Evolutionary conservation across 1,140 invertebrate genomes (phyloP).

Genomic region (Micrasema longulum): DNA sequence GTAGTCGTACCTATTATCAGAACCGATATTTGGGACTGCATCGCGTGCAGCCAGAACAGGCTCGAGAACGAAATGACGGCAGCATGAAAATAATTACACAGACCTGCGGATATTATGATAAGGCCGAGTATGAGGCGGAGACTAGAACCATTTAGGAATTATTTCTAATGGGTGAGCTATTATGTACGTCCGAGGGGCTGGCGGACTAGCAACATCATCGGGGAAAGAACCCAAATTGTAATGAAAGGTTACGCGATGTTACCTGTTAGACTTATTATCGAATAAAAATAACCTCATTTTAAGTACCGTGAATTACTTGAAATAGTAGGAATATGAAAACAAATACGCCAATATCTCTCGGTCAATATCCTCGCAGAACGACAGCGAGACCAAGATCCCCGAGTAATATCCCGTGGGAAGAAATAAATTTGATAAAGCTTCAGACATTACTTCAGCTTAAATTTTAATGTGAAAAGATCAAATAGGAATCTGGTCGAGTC

Average conservation of each 20-base stretch:
- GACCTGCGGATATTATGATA: conserved; percentile 44
- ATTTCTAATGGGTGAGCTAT: conserved; percentile 44
- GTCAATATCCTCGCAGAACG: not conserved
- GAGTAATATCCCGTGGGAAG: not conserved
- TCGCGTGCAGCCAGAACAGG: conserved; percentile 30
- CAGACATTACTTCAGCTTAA: conserved; percentile 17
- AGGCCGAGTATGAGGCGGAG: conserved; percentile 27
- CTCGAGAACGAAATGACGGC: conserved; percentile 26
- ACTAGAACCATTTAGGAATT: conserved; percentile 43
- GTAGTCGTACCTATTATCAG: too few relatives aligned
- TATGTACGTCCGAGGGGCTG: conserved; percentile 36
- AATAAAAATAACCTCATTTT: too few relatives aligned
- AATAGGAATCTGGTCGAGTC: not conserved
- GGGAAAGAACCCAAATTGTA: not conserved
- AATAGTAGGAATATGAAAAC: not conserved
- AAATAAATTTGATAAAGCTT: conserved; percentile 16
- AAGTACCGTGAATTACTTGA: too few relatives aligned
- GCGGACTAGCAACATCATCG: conserved; percentile 32
- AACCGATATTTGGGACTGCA: conserved; percentile 1
- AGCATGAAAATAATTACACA: conserved; percentile 51
- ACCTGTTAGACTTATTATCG: too few relatives aligned
- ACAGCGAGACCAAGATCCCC: not conserved
- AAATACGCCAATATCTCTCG: not conserved
- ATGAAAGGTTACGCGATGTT: conserved; percentile 11
- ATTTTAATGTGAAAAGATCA: conserved; percentile 30